phyloP scores from a whole-genome alignment of 2,888 invertebrate species.

The Cosmia pyralina region DNA sequence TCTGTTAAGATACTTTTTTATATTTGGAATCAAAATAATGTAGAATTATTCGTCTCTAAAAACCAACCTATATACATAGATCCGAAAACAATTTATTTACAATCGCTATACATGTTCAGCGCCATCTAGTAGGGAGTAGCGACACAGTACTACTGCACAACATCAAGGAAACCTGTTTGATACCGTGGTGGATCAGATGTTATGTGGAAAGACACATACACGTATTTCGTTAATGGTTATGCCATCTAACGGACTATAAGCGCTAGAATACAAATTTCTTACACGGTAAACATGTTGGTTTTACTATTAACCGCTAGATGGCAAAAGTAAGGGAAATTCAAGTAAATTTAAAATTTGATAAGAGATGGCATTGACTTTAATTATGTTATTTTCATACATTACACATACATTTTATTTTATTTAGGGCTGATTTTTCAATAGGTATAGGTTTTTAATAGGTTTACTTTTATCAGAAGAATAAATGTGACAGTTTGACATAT shows the following conservation, averaged over 20 bases:
- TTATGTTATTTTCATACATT: not conserved
- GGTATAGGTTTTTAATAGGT: no score
- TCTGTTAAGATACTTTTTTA: not conserved
- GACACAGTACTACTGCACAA: not conserved
- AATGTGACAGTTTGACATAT: no score
- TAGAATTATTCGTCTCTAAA: not conserved
- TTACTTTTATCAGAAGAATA: no score
- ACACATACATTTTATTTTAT: not conserved
- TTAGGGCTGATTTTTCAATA: no score
- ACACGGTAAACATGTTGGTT: not conserved
- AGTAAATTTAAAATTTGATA: not conserved
- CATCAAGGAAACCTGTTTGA: no score
- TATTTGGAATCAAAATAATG: not conserved
- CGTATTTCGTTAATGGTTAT: not conserved
- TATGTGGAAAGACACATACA: not conserved
- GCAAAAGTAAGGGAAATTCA: not conserved
- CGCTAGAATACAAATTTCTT: not conserved
- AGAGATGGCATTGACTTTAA: conserved; percentile 36
- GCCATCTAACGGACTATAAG: conserved; percentile 21
- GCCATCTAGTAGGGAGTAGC: conserved; percentile 54
- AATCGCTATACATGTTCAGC: not conserved
- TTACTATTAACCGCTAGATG: conserved; percentile 17
- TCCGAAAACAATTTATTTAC: no score
- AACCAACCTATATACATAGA: no score
- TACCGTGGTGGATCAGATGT: not conserved